phyloP scores from a whole-genome alignment of 2,113 vertebrate species.

The Pleuronectes platessa region DNA sequence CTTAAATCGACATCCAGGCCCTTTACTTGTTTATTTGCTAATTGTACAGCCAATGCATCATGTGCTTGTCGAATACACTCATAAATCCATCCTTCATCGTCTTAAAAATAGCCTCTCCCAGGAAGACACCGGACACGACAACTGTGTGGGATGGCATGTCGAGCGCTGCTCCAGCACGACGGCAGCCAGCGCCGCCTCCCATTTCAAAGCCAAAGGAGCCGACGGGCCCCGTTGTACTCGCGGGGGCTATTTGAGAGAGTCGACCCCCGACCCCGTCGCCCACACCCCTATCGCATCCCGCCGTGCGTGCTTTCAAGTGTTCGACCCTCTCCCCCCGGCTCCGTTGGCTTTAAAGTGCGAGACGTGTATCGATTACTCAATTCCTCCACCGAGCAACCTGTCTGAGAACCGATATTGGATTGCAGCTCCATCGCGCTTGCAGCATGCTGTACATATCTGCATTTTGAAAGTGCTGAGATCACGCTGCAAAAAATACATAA shows the following conservation, averaged over 20 bases:
- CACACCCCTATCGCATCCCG: conserved; percentile 67
- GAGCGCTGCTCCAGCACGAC: conserved; percentile 57
- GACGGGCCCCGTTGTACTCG: conserved; percentile 67
- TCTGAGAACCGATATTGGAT: conserved; percentile 18
- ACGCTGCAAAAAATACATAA: not conserved
- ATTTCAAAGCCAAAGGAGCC: conserved; percentile 86
- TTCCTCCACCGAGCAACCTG: conserved; percentile 28
- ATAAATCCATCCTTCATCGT: conserved; percentile 60
- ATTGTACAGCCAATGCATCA: conserved; percentile 33
- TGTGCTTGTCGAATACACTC: conserved; percentile 30
- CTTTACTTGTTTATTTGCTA: conserved; percentile 33
- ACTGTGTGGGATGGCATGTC: conserved; percentile 79
- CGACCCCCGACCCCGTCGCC: conserved; percentile 70
- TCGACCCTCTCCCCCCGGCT: conserved; percentile 23
- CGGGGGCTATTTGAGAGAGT: conserved; percentile 80
- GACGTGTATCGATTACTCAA: conserved; percentile 58
- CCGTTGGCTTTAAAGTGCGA: conserved; percentile 46
- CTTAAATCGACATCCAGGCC: not conserved
- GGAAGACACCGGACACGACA: conserved; percentile 88
- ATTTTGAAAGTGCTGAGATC: conserved; percentile 10
- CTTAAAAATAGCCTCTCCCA: conserved; percentile 79
- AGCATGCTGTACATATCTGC: conserved; percentile 41
- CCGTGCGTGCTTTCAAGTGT: conserved; percentile 69
- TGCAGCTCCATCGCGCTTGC: conserved; percentile 22
- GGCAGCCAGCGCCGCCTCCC: conserved; percentile 50